Conservation (phyloP, 2,113 vertebrate species). For the Ginglymostoma cirratum region DNA sequence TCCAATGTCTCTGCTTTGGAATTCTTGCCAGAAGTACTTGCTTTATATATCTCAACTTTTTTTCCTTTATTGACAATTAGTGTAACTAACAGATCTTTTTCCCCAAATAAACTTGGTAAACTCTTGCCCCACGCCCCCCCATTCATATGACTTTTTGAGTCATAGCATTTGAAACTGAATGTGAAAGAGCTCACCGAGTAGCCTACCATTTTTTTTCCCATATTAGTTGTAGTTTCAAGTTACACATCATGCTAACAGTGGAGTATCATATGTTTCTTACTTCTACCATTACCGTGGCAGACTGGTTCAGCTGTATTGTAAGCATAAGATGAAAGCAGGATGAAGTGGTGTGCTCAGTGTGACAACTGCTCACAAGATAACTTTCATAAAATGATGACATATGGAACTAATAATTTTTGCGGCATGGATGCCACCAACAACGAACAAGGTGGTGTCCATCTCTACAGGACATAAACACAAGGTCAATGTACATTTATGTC, state of each 20-base stretch:
- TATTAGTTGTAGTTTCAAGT: background rate
- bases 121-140: background rate
- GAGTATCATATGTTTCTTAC: background rate
- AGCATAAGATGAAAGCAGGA: background rate
- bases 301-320: background rate
- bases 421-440: background rate
- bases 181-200: background rate
- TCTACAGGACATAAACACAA: background rate
- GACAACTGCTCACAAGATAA: background rate
- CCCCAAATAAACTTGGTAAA: background rate
- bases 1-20: no score
- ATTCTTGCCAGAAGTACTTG: background rate
- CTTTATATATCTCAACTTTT: background rate
- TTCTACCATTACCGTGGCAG: no score
- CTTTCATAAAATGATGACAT: background rate
- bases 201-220: background rate
- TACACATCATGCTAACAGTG: no score
- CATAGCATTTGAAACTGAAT: background rate
- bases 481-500: background rate
- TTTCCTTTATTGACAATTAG: background rate
- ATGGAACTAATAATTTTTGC: background rate
- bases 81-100: background rate
- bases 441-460: background rate
- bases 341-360: background rate
- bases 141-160: background rate